These are phyloP conservation scores for Campylomormyrus tamandua DNA, from an alignment of 2,113 vertebrate species.

Conservation along the genomic window DNA sequence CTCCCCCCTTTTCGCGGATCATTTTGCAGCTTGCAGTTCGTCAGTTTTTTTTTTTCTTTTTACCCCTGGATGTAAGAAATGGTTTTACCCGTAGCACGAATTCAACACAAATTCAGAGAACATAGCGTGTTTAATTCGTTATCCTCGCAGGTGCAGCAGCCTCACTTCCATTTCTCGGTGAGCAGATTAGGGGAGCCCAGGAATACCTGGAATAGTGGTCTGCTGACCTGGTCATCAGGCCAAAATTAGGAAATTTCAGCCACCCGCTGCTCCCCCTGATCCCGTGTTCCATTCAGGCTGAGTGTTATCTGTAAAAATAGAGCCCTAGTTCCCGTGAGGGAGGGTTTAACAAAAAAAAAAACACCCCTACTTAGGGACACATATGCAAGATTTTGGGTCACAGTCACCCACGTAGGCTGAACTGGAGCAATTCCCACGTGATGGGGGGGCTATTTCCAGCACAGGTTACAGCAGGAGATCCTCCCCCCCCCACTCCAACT, in stretches of 20 bases:
- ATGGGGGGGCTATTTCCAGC: neutral
- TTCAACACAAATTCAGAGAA: neutral
- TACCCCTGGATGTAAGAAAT: neutral
- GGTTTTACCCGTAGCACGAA: neutral
- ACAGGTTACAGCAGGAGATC: neutral
- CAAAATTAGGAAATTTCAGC: constrained; percentile 11
- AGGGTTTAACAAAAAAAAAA: neutral
- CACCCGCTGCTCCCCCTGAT: neutral
- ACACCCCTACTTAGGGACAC: neutral
- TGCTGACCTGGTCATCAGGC: neutral
- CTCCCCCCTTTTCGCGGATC: neutral
- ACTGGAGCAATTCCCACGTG: neutral
- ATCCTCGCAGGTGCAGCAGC: neutral
- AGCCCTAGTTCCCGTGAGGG: neutral
- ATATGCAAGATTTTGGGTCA: neutral
- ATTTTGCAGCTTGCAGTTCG: neutral
- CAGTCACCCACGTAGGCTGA: neutral
- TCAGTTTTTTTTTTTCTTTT: neutral
- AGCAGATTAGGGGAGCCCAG: neutral
- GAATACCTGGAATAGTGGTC: neutral
- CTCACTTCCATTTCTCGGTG: neutral
- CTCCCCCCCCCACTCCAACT: neutral
- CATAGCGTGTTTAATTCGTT: no score
- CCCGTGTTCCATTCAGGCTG: neutral
- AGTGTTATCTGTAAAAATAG: constrained; percentile 15